phyloP scores from a whole-genome alignment of 2,888 invertebrate species.

The Lithodes maja region DNA sequence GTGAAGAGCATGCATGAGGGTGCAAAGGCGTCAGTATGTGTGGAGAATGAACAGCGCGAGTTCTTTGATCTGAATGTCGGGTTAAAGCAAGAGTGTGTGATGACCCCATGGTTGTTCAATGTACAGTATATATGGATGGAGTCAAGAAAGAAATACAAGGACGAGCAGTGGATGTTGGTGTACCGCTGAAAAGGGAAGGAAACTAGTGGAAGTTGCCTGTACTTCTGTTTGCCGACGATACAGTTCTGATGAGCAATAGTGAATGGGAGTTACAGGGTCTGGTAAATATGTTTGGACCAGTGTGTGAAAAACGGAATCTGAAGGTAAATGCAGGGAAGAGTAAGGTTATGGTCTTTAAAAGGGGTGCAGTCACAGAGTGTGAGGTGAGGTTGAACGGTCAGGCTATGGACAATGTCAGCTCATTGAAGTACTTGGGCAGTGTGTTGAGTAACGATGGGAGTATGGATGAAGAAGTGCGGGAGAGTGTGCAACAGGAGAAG shows the following conservation, averaged over 20 bases:
- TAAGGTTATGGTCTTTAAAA: not conserved
- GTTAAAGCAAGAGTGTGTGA: not conserved
- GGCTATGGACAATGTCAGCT: not conserved
- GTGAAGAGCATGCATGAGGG: not conserved
- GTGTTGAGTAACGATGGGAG: not conserved
- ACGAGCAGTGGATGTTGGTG: not conserved
- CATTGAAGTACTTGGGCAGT: not conserved
- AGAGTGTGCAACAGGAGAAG: not conserved
- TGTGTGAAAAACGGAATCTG: not conserved
- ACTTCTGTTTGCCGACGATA: not conserved
- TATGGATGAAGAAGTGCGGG: not conserved
- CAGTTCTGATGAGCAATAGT: not conserved
- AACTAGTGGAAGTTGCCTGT: not conserved
- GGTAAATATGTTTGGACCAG: not conserved
- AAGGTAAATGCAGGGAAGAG: not conserved
- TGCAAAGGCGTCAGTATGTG: not conserved
- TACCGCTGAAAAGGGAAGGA: not conserved
- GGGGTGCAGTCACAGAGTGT: not conserved
- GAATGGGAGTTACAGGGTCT: not conserved
- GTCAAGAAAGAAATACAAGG: not conserved
- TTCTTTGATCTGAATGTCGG: not conserved
- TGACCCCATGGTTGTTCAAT: not conserved
- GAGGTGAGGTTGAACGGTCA: not conserved
- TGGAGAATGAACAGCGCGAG: not conserved
- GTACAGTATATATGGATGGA: not conserved